Conservation (phyloP, 2,888 invertebrate species). For the Patella ulyssiponensis region DNA sequence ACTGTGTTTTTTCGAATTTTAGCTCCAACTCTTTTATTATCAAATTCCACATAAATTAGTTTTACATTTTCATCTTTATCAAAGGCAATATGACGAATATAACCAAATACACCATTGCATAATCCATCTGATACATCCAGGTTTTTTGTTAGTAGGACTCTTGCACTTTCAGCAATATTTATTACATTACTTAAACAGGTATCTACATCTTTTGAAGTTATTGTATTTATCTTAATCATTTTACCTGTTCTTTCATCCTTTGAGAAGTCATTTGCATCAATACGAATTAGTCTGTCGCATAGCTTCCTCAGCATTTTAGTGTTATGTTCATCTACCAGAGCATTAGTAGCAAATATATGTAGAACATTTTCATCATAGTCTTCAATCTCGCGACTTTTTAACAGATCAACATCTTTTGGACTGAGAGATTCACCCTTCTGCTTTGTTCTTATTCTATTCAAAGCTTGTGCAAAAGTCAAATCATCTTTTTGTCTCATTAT, state of each 20-base stretch:
- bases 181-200: background rate
- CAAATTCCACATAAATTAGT: conserved; percentile 14
- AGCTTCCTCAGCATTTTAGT: background rate
- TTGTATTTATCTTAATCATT: background rate
- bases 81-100: background rate
- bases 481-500: conserved; percentile 17
- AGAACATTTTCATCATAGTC: conserved; percentile 1
- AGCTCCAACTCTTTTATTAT: conserved; percentile 15
- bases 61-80: background rate
- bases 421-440: conserved; percentile 1
- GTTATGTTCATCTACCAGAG: conserved; percentile 15
- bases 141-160: conserved; percentile 20
- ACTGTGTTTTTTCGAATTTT: background rate
- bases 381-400: background rate
- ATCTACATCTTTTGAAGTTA: background rate
- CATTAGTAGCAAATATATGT: conserved; percentile 20
- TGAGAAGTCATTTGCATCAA: conserved; percentile 17
- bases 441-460: conserved; percentile 14
- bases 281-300: background rate
- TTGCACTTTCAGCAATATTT: conserved; percentile 20
- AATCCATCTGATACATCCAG: conserved; percentile 24
- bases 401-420: background rate
- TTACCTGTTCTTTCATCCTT: conserved; percentile 8
- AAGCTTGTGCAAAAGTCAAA: conserved; percentile 15
- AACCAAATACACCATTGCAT: conserved; percentile 26